Percentiles rank a stretch among this genome's conserved stretches.
phyloP scores from a whole-genome alignment of 2,113 vertebrate species.

The Lucifuga dentata region DNA sequence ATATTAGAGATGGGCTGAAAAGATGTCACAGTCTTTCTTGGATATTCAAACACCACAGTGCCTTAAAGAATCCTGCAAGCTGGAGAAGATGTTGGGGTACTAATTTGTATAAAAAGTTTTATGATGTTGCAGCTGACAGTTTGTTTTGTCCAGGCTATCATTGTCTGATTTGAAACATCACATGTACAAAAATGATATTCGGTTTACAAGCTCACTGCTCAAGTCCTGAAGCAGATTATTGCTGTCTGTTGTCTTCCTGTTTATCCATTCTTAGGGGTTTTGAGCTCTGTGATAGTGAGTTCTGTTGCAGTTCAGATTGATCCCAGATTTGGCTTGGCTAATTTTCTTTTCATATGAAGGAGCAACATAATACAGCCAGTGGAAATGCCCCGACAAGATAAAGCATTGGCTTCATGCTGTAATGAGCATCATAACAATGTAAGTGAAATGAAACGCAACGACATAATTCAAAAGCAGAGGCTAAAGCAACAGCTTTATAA shows the following conservation, averaged over 20 bases:
- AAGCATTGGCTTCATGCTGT: slow-evolving; percentile 13
- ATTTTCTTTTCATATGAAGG: slow-evolving; percentile 24
- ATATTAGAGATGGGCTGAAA: slow-evolving; percentile 28
- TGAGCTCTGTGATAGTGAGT: slow-evolving; percentile 35
- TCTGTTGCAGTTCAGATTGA: slow-evolving; percentile 42
- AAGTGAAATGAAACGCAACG: slow-evolving; percentile 43
- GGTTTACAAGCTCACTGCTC: slow-evolving; percentile 33
- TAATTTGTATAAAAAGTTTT: slow-evolving; percentile 37
- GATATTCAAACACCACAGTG: slow-evolving; percentile 64
- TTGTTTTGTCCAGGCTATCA: slow-evolving; percentile 55
- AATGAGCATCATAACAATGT: slow-evolving; percentile 25
- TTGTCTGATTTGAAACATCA: slow-evolving; percentile 64
- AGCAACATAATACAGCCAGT: slow-evolving; percentile 1
- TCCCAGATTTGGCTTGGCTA: slow-evolving; percentile 36
- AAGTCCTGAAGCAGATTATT: slow-evolving; percentile 34
- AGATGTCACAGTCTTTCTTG: slow-evolving; percentile 39
- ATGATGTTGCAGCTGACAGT: slow-evolving; percentile 67
- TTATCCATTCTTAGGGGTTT: slow-evolving; percentile 38
- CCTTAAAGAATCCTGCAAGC: slow-evolving; percentile 78
- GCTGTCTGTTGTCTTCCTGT: slow-evolving; percentile 47
- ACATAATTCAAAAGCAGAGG: slow-evolving; percentile 7
- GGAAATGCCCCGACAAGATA: slow-evolving; percentile 2
- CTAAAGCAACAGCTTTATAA: slow-evolving; percentile 43
- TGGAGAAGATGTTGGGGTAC: slow-evolving; percentile 67
- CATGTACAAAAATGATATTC: slow-evolving; percentile 45